These are phyloP conservation scores for Pelosia muscerda DNA, from an alignment of 2,888 invertebrate genomes.

Conservation along the genomic window DNA sequence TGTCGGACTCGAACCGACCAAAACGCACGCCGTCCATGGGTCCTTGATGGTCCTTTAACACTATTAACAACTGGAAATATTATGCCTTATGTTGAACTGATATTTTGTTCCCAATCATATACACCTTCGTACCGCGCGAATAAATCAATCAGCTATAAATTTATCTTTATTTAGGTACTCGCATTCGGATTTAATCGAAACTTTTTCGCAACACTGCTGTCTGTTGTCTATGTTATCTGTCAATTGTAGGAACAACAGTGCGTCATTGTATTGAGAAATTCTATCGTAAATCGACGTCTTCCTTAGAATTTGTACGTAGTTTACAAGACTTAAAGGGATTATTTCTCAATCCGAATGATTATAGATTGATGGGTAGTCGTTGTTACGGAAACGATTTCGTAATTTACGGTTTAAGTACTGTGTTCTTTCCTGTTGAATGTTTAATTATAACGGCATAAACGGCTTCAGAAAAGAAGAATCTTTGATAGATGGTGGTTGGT, in stretches of 20 bases:
- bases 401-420: background rate
- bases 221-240: conserved; percentile 20
- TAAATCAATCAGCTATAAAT: conserved; percentile 11
- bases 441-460: background rate
- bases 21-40: too few species aligned
- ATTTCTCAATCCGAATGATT: conserved; percentile 3
- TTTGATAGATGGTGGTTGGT: background rate
- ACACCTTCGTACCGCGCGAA: too few species aligned
- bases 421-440: background rate
- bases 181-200: conserved; percentile 13
- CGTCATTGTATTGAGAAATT: conserved; percentile 26
- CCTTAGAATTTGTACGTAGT: conserved; percentile 18
- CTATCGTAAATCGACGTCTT: conserved; percentile 36
- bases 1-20: too few species aligned
- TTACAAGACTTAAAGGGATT: background rate
- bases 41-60: too few species aligned
- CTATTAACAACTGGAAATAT: too few species aligned
- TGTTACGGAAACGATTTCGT: background rate
- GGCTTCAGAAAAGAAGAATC: background rate
- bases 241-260: conserved; percentile 16
- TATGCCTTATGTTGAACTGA: too few species aligned
- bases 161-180: conserved; percentile 1
- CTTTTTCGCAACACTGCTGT: conserved; percentile 32
- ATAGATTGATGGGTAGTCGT: background rate
- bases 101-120: too few species aligned